phyloP scores from a whole-genome alignment of 2,113 vertebrate species.

The Onychostruthus taczanowskii region DNA sequence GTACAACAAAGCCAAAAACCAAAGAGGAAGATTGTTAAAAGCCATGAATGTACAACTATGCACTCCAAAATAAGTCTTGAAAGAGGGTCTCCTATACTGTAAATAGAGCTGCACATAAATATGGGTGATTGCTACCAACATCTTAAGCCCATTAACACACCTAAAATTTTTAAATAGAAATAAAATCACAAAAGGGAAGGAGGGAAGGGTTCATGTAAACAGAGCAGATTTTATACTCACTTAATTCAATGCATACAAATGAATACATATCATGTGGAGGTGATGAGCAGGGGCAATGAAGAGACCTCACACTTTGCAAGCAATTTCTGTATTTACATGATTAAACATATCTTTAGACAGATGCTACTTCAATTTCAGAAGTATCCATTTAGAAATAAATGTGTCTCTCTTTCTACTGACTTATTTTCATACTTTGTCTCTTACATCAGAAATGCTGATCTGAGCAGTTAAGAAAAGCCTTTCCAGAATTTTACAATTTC shows the following conservation, averaged over 20 bases:
- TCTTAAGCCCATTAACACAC: neutral
- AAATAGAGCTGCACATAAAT: neutral
- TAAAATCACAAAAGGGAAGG: neutral
- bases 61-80: neutral
- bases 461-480: slow-evolving; percentile 39
- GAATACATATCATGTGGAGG: neutral
- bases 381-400: neutral
- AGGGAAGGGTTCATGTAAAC: neutral
- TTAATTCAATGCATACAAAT: neutral
- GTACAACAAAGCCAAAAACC: neutral
- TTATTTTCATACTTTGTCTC: slow-evolving; percentile 8
- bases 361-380: neutral
- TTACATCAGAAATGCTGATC: slow-evolving; percentile 33
- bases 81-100: neutral
- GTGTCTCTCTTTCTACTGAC: neutral
- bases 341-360: neutral
- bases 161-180: neutral
- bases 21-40: neutral
- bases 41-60: neutral
- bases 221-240: neutral
- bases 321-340: neutral
- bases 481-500: slow-evolving; percentile 51
- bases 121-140: neutral
- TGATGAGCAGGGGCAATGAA: neutral
- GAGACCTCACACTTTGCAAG: neutral